These are phyloP conservation scores for Psittacula cyanocephala DNA, from an alignment of 2,113 vertebrate species.

Conservation along the genomic window DNA sequence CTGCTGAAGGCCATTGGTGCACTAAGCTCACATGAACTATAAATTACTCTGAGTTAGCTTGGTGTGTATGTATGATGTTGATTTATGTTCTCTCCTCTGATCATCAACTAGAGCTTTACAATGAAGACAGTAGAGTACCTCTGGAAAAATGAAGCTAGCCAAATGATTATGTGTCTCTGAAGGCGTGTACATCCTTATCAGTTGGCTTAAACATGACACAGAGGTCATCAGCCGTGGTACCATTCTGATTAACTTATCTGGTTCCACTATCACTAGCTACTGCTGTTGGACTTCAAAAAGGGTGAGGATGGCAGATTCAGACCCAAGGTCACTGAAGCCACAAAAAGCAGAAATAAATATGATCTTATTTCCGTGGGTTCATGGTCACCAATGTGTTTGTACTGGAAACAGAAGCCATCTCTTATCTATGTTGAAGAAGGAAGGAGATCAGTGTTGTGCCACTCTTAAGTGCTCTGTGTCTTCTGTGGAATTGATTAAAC, in stretches of 20 bases:
- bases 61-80: not conserved
- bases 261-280: not conserved
- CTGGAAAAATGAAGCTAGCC: not conserved
- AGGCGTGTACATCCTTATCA: not conserved
- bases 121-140: not conserved
- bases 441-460: not conserved
- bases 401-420: not conserved
- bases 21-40: not conserved
- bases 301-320: not conserved
- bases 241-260: not conserved
- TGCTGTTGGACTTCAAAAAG: not conserved
- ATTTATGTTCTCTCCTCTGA: not conserved
- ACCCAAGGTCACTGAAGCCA: not conserved
- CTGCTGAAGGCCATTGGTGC: not conserved
- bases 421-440: not conserved
- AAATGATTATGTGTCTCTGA: slow-evolving; percentile 32
- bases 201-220: not conserved
- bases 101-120: not conserved
- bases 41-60: not conserved
- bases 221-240: not conserved
- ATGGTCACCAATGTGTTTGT: not conserved
- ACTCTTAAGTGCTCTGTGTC: not conserved
- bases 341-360: not conserved
- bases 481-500: not conserved
- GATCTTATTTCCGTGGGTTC: not conserved